These are phyloP conservation scores for Creontiades dilutus DNA, from an alignment of 2,888 invertebrate species.

Conservation along the genomic window DNA sequence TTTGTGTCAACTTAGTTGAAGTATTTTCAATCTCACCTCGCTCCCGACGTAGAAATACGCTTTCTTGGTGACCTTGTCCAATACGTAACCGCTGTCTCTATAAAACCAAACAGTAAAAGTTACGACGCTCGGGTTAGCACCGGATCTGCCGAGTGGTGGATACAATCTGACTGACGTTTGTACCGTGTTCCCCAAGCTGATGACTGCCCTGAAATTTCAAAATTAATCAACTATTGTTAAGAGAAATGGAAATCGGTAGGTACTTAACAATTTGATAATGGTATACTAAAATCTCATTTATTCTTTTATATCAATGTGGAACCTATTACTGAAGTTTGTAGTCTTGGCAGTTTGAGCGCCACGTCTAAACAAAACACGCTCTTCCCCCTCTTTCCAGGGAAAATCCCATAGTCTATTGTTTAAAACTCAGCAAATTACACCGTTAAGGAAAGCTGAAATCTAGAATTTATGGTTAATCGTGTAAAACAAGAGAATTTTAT, in stretches of 20 bases:
- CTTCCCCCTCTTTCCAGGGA: no score
- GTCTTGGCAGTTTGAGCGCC: no score
- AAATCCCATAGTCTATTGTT: no score
- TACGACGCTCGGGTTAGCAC: conserved; percentile 25
- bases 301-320: no score
- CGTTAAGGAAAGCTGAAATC: no score
- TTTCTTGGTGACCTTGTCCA: conserved; percentile 76
- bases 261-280: no score
- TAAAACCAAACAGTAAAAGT: conserved; percentile 40
- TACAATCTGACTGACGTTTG: conserved; percentile 59
- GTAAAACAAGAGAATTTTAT: no score
- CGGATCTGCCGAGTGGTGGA: not conserved
- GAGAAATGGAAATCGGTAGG: not conserved
- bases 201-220: conserved; percentile 47
- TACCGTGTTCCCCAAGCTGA: conserved; percentile 61
- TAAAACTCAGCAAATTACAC: no score
- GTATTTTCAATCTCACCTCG: conserved; percentile 73
- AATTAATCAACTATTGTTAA: not conserved
- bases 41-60: conserved; percentile 75
- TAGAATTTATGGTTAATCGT: no score
- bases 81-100: not conserved
- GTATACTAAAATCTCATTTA: no score
- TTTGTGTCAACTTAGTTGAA: not conserved
- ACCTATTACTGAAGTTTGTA: no score
- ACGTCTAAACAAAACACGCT: no score